Conservation (phyloP, 2,113 vertebrate species). For the Xyrauchen texanus region DNA sequence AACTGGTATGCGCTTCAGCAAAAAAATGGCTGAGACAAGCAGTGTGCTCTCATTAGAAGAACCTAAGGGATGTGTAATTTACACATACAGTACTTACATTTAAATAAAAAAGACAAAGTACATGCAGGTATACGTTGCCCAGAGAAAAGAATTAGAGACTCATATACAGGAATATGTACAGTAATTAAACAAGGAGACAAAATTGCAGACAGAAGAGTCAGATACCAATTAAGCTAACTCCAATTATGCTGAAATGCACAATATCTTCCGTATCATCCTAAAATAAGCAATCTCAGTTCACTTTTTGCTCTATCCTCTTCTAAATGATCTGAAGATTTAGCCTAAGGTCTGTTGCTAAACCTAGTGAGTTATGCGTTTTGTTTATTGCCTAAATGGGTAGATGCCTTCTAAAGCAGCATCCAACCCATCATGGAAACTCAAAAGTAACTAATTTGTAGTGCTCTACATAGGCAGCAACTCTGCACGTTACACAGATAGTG, state of each 20-base stretch:
- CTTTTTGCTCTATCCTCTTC: neutral
- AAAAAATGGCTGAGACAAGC: neutral
- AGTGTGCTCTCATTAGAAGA: neutral
- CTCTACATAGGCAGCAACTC: too few relatives aligned
- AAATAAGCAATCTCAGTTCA: neutral
- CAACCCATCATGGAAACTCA: too few relatives aligned
- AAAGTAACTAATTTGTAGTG: too few relatives aligned
- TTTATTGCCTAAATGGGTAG: neutral
- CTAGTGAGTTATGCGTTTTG: neutral
- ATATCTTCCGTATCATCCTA: neutral
- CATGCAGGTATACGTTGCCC: neutral
- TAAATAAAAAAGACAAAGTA: too few relatives aligned
- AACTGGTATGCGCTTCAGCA: neutral
- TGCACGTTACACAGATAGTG: too few relatives aligned
- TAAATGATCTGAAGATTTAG: neutral
- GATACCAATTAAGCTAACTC: neutral
- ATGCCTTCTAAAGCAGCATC: too few relatives aligned
- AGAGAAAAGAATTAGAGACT: neutral
- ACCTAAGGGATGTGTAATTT: constrained; percentile 19
- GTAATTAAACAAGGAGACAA: neutral
- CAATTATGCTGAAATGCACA: neutral
- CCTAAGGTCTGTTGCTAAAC: neutral
- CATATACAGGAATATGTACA: neutral
- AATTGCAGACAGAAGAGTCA: neutral
- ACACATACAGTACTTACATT: neutral